Conservation (phyloP, 2,113 vertebrate genomes). For the Triplophysa rosa region DNA sequence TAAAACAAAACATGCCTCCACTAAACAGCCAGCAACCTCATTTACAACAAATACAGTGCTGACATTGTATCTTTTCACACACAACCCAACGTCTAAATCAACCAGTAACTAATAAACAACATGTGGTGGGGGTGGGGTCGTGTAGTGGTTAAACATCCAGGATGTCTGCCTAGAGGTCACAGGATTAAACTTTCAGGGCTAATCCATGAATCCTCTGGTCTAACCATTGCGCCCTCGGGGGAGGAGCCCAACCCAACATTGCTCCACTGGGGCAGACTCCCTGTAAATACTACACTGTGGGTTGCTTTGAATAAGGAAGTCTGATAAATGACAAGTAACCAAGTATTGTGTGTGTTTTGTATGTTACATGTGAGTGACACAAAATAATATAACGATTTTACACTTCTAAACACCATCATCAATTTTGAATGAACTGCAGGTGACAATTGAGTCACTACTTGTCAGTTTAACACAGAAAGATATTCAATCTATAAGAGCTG, state of each 20-base stretch:
- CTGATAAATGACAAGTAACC: background rate
- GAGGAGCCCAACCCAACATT: background rate
- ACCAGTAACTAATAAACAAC: constrained; percentile 18
- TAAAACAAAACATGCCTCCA: constrained; percentile 38
- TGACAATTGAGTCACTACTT: too few species aligned
- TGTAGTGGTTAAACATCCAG: constrained; percentile 5
- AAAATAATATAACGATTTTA: background rate
- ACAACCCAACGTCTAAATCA: constrained; percentile 3
- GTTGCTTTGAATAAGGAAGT: background rate
- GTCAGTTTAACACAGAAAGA: background rate
- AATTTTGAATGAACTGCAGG: too few species aligned
- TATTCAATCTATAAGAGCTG: background rate
- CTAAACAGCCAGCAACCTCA: constrained; percentile 28
- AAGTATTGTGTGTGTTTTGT: background rate
- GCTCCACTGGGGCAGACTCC: constrained; percentile 12
- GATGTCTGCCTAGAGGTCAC: constrained; percentile 8
- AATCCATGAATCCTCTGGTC: constrained; percentile 22
- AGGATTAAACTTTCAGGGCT: constrained; percentile 2
- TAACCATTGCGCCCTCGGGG: constrained; percentile 9
- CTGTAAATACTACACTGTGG: constrained; percentile 25
- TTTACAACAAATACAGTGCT: constrained; percentile 22
- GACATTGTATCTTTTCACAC: constrained; percentile 20
- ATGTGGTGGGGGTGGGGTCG: background rate
- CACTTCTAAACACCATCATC: too few species aligned
- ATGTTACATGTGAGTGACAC: background rate